Evolutionary conservation across 2,797 vertebrate species (phyloP), one percentile per base, ranked within the genome.

Genomic region (Urocyon cinereoargenteus): DNA sequence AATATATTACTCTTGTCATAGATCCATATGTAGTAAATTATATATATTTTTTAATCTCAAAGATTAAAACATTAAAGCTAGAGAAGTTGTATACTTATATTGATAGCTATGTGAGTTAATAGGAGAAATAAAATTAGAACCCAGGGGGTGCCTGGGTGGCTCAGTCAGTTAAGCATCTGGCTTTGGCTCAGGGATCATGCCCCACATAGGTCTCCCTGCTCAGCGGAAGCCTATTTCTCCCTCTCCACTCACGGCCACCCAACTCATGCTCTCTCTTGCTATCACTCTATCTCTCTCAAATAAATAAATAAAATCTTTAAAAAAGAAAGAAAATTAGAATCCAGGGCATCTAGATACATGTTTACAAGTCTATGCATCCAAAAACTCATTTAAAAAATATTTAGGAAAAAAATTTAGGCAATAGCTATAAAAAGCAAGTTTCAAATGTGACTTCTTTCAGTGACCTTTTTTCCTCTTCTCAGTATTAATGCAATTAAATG

Each of bases 401-500:
- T 45, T 45, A 45, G 40, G 40, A 45, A 61, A 90, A 93, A 2
- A 26, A n/a, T 49, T 91, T 61, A 78, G 34, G 2, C 16, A 86
- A 45, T 68, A 36, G 31, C 13, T 85, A 24, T 77, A 66, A 55
- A 85, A 95, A 68, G 3, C 8, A 79, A 57, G 66, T 85, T 91
- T 83, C 11, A 70, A 95, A 78, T 24, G 4, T 64, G 40, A 57
- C 70, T 90, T 55, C 3, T 79, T 96, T 83, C 10, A 31, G 21
- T 90, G 81, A 55, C 15, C 13, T 28, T 59, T 91, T 89, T 40
- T 73, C 3, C 68, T 85, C 28, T 78, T 45, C 22, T 62, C 3
- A 89, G 26, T 34, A 75, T 82, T 75, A 94, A 86, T 57, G 62
- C n/a, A 96, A 61, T 92, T 93, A 73, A 78, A 53, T 51, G 0